Evolutionary conservation across 1,140 invertebrate genomes (phyloP).

Genomic region (Riptortus pedestris): DNA sequence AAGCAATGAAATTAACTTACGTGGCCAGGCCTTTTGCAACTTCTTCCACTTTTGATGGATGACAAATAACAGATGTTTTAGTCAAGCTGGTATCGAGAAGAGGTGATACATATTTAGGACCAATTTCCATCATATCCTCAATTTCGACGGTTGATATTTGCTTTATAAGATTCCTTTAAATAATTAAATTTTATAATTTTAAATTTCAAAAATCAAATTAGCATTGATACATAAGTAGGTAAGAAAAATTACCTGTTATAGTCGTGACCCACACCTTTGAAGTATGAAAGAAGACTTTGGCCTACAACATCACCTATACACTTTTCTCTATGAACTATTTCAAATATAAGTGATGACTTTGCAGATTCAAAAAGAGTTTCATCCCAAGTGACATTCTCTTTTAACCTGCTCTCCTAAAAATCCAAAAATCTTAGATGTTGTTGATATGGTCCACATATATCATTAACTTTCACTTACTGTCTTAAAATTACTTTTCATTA

Average conservation of each 20-base stretch:
- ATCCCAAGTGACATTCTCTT: slow-evolving; percentile 51
- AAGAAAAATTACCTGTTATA: slow-evolving; percentile 57
- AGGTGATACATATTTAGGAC: slow-evolving; percentile 53
- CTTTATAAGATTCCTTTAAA: slow-evolving; percentile 48
- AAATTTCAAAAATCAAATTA: slow-evolving; percentile 3
- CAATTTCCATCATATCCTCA: slow-evolving; percentile 53
- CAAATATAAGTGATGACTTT: slow-evolving; percentile 72
- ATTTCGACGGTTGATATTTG: slow-evolving; percentile 55
- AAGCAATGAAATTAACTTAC: slow-evolving; percentile 41
- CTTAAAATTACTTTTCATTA: too few species aligned
- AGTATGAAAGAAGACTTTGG: slow-evolving; percentile 60
- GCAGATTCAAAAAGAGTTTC: slow-evolving; percentile 66
- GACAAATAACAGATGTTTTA: slow-evolving; percentile 59
- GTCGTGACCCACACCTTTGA: slow-evolving; percentile 51
- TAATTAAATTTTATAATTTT: too few species aligned
- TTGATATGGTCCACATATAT: too few species aligned
- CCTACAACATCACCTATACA: slow-evolving; percentile 58
- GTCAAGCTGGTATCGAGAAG: slow-evolving; percentile 49
- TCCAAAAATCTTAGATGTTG: too few species aligned
- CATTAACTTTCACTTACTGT: too few species aligned
- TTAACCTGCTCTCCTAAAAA: slow-evolving; percentile 54
- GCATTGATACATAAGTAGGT: too few species aligned
- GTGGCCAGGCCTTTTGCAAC: slow-evolving; percentile 51
- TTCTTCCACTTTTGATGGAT: slow-evolving; percentile 61
- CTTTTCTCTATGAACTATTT: slow-evolving; percentile 69